phyloP scores from a whole-genome alignment of 2,888 invertebrate species.

The Bedellia somnulentella region DNA sequence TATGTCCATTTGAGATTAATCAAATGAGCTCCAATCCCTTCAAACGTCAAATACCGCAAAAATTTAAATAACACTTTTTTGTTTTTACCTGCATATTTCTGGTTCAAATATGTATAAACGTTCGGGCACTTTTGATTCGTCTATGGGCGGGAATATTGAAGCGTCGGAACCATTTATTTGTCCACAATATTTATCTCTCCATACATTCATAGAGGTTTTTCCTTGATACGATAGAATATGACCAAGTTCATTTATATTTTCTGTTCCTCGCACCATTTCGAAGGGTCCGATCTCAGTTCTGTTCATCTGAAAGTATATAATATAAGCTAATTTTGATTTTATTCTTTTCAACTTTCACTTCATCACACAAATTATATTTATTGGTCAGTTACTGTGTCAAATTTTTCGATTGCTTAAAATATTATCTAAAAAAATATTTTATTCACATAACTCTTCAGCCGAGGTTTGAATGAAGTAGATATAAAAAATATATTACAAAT shows the following conservation, averaged over 20 bases:
- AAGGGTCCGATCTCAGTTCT: conserved; percentile 52
- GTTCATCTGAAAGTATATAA: conserved; percentile 43
- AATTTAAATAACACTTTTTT: too few species aligned
- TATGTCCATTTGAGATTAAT: too few species aligned
- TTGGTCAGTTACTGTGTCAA: too few species aligned
- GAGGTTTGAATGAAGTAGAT: too few species aligned
- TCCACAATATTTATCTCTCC: conserved; percentile 48
- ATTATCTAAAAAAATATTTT: too few species aligned
- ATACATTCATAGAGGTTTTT: conserved; percentile 24
- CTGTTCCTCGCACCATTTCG: conserved; percentile 53
- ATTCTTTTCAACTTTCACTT: not conserved
- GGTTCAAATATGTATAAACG: conserved; percentile 51
- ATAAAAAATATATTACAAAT: too few species aligned
- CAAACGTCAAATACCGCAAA: too few species aligned
- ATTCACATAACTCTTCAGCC: too few species aligned
- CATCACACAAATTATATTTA: too few species aligned
- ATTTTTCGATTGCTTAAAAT: too few species aligned
- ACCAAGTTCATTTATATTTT: conserved; percentile 46
- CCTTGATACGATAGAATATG: conserved; percentile 46
- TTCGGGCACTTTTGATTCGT: conserved; percentile 24
- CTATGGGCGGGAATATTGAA: conserved; percentile 53
- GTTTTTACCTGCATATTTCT: conserved; percentile 59
- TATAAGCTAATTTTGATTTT: not conserved
- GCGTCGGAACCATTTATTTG: conserved; percentile 58
- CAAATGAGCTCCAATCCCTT: too few species aligned